phyloP scores from a whole-genome alignment of 2,113 vertebrate genomes.

The Pterocles gutturalis region DNA sequence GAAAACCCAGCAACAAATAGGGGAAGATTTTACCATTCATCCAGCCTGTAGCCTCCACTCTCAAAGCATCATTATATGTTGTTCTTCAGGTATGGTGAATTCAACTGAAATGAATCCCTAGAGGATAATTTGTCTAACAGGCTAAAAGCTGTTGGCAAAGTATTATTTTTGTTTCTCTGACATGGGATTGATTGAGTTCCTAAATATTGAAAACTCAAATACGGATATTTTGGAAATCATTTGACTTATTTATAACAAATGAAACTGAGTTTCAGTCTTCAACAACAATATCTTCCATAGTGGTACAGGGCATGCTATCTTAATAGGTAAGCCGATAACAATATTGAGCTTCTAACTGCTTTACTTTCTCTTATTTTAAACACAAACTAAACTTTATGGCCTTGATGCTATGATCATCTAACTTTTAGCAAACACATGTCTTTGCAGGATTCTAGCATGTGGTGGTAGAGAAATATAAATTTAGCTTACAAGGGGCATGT shows the following conservation, averaged over 20 bases:
- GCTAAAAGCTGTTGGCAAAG: not conserved
- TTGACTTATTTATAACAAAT: not conserved
- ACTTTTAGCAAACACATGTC: not conserved
- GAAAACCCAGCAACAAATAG: not conserved
- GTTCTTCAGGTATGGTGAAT: conserved; percentile 11
- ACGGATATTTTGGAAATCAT: not conserved
- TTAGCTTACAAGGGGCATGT: not conserved
- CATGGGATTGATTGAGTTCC: not conserved
- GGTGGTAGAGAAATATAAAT: not conserved
- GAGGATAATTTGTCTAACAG: conserved; percentile 6
- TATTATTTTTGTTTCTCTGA: not conserved
- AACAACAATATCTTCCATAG: not conserved
- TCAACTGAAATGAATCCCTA: not conserved
- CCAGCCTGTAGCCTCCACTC: not conserved
- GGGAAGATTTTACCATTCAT: not conserved
- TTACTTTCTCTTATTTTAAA: not conserved
- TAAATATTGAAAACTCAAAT: conserved; percentile 17
- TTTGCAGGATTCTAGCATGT: not conserved
- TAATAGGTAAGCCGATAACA: not conserved
- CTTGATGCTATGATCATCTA: not conserved
- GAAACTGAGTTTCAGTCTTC: not conserved
- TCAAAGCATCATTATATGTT: not conserved
- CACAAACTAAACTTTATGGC: not conserved
- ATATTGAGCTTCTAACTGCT: not conserved
- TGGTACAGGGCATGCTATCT: not conserved